Conservation (phyloP, 2,888 invertebrate species). For the Aphelenchoides bicaudatus region DNA sequence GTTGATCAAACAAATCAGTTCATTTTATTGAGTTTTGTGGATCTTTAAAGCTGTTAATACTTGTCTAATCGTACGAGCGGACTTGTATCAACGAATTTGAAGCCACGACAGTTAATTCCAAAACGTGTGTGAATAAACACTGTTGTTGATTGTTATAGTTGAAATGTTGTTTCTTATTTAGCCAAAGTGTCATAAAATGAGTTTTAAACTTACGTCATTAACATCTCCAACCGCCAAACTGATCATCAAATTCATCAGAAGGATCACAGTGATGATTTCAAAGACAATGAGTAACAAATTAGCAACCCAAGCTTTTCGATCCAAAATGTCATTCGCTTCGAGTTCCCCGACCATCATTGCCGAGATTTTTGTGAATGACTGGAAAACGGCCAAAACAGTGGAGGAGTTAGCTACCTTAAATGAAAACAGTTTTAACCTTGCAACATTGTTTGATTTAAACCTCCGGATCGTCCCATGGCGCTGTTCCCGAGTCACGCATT, state of each 20-base stretch:
- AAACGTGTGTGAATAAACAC: too few relatives aligned
- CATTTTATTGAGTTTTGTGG: too few relatives aligned
- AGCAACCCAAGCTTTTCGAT: constrained; percentile 51
- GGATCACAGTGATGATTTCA: constrained; percentile 58
- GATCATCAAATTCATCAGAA: constrained; percentile 58
- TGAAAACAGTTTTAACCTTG: not conserved
- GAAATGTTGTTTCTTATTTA: too few relatives aligned
- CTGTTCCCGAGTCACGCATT: constrained; percentile 48
- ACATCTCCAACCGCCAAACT: constrained; percentile 58
- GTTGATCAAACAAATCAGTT: too few relatives aligned
- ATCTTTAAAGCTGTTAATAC: too few relatives aligned
- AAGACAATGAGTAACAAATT: constrained; percentile 53
- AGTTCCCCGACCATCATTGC: constrained; percentile 60
- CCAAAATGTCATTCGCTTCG: constrained; percentile 42
- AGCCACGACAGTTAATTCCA: too few relatives aligned
- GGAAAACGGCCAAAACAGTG: constrained; percentile 44
- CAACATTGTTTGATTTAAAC: not conserved
- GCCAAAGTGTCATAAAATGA: too few relatives aligned
- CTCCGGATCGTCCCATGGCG: constrained; percentile 50
- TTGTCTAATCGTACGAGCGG: too few relatives aligned
- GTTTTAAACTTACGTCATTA: too few relatives aligned
- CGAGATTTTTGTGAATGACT: constrained; percentile 57
- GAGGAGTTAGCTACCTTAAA: constrained; percentile 18
- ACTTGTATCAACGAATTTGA: too few relatives aligned
- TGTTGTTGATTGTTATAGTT: too few relatives aligned